Conservation (phyloP, 2,888 invertebrate species). For the Oxycera nigricornis region DNA sequence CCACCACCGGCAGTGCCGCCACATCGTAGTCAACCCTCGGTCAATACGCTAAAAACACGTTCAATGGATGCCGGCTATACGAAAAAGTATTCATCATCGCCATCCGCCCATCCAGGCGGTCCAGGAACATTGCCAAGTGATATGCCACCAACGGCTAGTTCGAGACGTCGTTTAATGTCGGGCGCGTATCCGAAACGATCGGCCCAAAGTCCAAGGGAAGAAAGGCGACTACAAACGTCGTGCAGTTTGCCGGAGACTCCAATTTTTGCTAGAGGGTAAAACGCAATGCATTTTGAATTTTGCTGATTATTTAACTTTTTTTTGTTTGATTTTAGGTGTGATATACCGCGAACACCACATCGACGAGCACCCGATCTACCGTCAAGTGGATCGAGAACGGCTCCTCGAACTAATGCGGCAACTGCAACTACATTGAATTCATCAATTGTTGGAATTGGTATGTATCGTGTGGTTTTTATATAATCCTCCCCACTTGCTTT, state of each 20-base stretch:
- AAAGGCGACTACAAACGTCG: constrained; percentile 77
- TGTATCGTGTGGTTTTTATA: constrained; percentile 11
- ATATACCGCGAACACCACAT: constrained; percentile 83
- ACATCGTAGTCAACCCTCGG: constrained; percentile 65
- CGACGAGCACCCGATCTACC: constrained; percentile 65
- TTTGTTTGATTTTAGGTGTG: constrained; percentile 64
- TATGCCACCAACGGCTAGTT: constrained; percentile 66
- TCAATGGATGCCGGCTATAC: constrained; percentile 85
- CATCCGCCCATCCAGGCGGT: constrained; percentile 64
- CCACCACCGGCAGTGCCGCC: constrained; percentile 79
- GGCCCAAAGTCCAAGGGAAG: constrained; percentile 68
- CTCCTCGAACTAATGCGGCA: constrained; percentile 66
- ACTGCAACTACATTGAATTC: constrained; percentile 61
- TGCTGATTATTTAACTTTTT: background rate
- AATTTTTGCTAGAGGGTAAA: constrained; percentile 78
- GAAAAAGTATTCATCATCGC: constrained; percentile 65
- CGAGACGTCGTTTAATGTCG: constrained; percentile 60
- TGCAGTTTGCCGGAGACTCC: constrained; percentile 90
- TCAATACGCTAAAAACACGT: constrained; percentile 79
- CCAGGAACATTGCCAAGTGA: constrained; percentile 77
- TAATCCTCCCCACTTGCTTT: background rate
- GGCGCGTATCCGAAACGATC: constrained; percentile 62
- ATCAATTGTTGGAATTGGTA: constrained; percentile 59
- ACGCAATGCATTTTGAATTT: background rate
- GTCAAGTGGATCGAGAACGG: constrained; percentile 64